phyloP scores from a whole-genome alignment of 64 coral and sea anemone species.

The Stichodactyla helianthus region DNA sequence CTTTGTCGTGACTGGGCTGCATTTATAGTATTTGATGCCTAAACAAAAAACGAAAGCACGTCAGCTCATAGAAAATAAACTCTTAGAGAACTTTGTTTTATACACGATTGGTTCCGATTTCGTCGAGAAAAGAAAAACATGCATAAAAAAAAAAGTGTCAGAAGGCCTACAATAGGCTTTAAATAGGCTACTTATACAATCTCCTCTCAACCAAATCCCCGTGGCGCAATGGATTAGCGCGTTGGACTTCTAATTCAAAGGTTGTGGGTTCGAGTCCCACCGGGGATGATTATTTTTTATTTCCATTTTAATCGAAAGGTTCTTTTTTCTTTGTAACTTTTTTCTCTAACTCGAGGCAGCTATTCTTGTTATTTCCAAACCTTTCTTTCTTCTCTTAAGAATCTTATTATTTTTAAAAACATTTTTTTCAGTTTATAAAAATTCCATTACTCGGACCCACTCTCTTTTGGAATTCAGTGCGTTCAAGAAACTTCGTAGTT shows the following conservation, averaged over 20 bases:
- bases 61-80: no score
- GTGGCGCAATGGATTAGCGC: constrained; percentile 27
- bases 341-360: neutral
- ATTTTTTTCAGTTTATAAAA: no score
- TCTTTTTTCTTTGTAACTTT: neutral
- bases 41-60: no score
- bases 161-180: no score
- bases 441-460: neutral
- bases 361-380: neutral
- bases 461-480: no score
- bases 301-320: neutral
- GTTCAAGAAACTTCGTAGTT: neutral
- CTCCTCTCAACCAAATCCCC: neutral
- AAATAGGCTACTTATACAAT: neutral
- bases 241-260: constrained; percentile 29
- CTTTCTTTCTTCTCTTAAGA: neutral
- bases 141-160: no score
- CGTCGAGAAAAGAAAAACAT: no score
- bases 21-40: no score
- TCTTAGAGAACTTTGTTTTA: no score
- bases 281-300: constrained; percentile 10
- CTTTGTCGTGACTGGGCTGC: no score
- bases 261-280: constrained; percentile 27
- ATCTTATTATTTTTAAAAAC: no score
- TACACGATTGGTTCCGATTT: no score